Base-by-base conservation (phyloP, 2,797 vertebrate species). In the Danio choprae region DNA sequence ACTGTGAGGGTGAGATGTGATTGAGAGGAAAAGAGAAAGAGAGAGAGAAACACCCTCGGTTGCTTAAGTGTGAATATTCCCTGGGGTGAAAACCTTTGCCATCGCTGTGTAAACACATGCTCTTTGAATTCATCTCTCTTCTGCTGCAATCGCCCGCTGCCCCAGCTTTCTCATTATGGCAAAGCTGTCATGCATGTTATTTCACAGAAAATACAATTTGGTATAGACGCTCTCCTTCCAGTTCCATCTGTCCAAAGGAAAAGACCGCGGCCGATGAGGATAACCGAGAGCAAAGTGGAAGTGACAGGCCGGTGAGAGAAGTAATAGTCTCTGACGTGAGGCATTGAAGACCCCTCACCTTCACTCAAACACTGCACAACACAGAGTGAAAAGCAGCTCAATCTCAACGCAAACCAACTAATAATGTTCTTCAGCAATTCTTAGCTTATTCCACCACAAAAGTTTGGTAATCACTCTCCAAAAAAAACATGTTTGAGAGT, bases 341-440 rank as follows among this genome's bases (percentile, higher is more conserved):
- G 88, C 89, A 88, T 78, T 83, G 87, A 90, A 90, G 88, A 87
- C 89, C 86, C 84, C 90, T 92, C 89, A 91, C 91, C 91, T 92
- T 87, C 83, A 84, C 87, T 91, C 85, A 81, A 90, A 86, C 89
- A 80, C 67, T 87, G 82, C 80, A 29, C 81, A 64, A 86, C 84
- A 40, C 1, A 6, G 13, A 68, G 56, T 48, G 68, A 84, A 85
- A 62, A 80, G 85, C 74, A 86, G 89, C 89, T 80, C 59, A 50
- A 51, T 77, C 40, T 44, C 8, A 44, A 74, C 6, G 6, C 36
- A 69, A 58, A 20, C 36, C 10, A 18, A 56, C 59, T 63, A 50
- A 56, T 41, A 41, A 51, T 43, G 64, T 48, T 63, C 46, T n/a
- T 7, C 59, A 64, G n/a, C 1, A 38, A n/a, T 68, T 70, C 65